Percentiles rank a stretch among this genome's conserved stretches.
Evolutionary conservation across 2,113 vertebrate genomes (phyloP).

Genomic region (Bostrychus sinensis): DNA sequence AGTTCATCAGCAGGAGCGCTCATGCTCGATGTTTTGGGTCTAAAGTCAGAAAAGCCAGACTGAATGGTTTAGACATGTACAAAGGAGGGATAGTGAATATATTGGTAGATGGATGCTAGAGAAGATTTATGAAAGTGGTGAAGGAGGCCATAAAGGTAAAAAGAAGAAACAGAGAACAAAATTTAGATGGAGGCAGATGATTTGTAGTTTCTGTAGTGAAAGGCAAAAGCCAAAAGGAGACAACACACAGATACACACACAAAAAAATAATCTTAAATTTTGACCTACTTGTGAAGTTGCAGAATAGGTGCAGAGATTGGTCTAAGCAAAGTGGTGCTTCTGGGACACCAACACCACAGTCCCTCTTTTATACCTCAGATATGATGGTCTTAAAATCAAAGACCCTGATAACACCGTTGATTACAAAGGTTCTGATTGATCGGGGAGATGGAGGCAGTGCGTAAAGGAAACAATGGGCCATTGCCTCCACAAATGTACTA

Average conservation of each 20-base stretch:
- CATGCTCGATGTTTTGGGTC: too few species aligned
- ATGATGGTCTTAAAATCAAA: conserved; percentile 35
- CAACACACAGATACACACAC: neutral
- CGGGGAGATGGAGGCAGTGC: conserved; percentile 39
- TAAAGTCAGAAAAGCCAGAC: too few species aligned
- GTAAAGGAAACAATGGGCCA: conserved; percentile 48
- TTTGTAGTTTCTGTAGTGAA: too few species aligned
- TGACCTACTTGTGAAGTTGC: conserved; percentile 26
- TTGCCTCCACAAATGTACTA: conserved; percentile 29
- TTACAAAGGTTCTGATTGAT: conserved; percentile 51
- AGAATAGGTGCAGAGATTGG: neutral
- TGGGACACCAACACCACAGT: neutral
- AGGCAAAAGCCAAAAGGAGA: too few species aligned
- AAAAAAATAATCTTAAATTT: neutral
- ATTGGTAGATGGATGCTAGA: too few species aligned
- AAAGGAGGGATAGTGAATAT: too few species aligned
- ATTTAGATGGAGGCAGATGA: too few species aligned
- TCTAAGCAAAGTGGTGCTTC: neutral
- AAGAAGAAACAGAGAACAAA: too few species aligned
- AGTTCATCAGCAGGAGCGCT: too few species aligned
- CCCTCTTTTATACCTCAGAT: conserved; percentile 55
- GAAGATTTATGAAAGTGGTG: too few species aligned
- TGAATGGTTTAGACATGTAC: too few species aligned
- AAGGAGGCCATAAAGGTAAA: too few species aligned
- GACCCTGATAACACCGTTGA: conserved; percentile 35